phyloP scores from a whole-genome alignment of 2,797 vertebrate species.

The Hirundo rustica region DNA sequence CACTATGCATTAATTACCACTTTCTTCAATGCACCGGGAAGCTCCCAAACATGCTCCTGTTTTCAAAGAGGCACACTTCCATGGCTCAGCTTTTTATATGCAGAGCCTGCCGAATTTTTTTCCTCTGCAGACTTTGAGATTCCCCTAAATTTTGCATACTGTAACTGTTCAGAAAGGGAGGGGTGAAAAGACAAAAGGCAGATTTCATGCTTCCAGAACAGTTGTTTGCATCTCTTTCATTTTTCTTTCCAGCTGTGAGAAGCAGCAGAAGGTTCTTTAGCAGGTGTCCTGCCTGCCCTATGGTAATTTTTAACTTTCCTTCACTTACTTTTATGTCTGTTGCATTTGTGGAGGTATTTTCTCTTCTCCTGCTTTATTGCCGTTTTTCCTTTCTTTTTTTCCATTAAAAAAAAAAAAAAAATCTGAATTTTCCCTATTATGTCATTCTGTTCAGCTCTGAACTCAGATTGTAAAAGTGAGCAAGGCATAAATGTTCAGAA shows the following conservation, averaged over 20 bases:
- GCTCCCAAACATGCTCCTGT: slow-evolving; percentile 77
- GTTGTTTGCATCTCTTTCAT: slow-evolving; percentile 84
- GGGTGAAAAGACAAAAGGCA: slow-evolving; percentile 76
- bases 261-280: slow-evolving; percentile 78
- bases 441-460: slow-evolving; percentile 37
- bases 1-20: slow-evolving; percentile 86
- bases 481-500: slow-evolving; percentile 11
- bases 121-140: slow-evolving; percentile 73
- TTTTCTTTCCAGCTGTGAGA: slow-evolving; percentile 82
- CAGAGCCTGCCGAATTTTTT: slow-evolving; percentile 75
- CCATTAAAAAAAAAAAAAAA: not conserved
- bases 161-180: slow-evolving; percentile 80
- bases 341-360: slow-evolving; percentile 65
- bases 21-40: slow-evolving; percentile 76
- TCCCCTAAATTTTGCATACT: slow-evolving; percentile 80
- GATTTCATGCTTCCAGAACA: slow-evolving; percentile 77
- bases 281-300: slow-evolving; percentile 80
- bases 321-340: slow-evolving; percentile 79
- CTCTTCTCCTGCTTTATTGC: slow-evolving; percentile 34
- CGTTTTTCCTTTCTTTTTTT: not conserved
- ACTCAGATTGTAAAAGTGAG: slow-evolving; percentile 10
- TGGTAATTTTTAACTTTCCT: slow-evolving; percentile 83
- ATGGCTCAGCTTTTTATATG: slow-evolving; percentile 82
- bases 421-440: slow-evolving; percentile 39
- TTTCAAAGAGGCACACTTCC: slow-evolving; percentile 84